Base-by-base conservation (phyloP, 2,113 vertebrate species). In the Odocoileus hemionus region DNA sequence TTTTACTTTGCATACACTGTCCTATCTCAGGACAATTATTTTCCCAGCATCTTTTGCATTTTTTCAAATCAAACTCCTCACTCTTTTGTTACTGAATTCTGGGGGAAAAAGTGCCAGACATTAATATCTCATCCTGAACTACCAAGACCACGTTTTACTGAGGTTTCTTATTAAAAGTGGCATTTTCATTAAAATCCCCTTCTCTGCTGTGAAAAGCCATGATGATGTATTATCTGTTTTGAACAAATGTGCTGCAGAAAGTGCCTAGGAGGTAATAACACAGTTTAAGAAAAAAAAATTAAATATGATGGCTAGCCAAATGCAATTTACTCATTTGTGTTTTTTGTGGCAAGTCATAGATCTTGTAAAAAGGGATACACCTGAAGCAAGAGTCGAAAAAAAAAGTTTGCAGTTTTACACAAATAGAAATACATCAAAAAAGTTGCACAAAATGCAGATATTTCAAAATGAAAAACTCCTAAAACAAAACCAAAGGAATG, bases 141-240 rank as follows among this genome's bases (percentile, higher is more conserved):
- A 96, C 43, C 12, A 94, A 85, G 83, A 98, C 91, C 95, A 97
- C 97, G 80, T 98, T 97, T 97, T 98, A 98, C 93, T 96, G 96
- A 96, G 85, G 50, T 98, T 98, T 98, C 97, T 98, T 98, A 99
- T 99, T 98, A 98, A 98, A 98, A 3, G 93, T 99, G 98, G 94
- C 98, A 98, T 98, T 99, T 99, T 98, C 98, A 98, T 99, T 98
- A 98, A 96, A 98, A 98, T 93, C 89, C 54, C n/a, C 96, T 98
- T 97, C 92, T 97, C 98, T 0, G 0, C 83, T 60, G 47, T 97
- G 96, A 98, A 98, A 98, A 98, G 88, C 85, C 64, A 4, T 47
- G 92, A 97, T 97, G 85, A 90, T 97, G 1, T 95, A 97, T 97
- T 98, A 97, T 96, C 96, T 98, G 30, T 95, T 98, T 96, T 96